Conservation (phyloP, 2,113 vertebrate species). For the Crocuta crocuta region DNA sequence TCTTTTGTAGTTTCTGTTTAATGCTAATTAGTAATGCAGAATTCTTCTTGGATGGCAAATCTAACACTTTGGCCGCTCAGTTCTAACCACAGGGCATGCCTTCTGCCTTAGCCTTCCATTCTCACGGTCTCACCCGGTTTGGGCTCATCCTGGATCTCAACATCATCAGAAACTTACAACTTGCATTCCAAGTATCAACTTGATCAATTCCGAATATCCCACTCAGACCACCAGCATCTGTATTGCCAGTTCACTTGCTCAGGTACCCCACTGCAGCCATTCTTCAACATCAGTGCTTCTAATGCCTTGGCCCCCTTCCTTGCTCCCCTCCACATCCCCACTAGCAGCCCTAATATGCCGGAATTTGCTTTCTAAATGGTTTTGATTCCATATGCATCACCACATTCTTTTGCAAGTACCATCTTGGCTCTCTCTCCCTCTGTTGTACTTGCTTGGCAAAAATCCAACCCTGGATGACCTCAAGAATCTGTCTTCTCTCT, state of each 20-base stretch:
- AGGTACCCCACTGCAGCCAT: neutral
- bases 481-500: conserved; percentile 11
- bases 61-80: neutral
- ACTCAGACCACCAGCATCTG: neutral
- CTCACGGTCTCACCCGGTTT: neutral
- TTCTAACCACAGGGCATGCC: neutral
- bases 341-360: neutral
- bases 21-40: neutral
- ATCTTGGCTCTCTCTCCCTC: neutral
- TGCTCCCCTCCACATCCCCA: neutral
- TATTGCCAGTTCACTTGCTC: neutral
- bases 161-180: neutral
- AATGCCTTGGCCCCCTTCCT: neutral
- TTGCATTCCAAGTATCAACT: neutral
- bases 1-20: neutral
- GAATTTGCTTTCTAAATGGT: neutral
- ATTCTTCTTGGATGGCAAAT: neutral
- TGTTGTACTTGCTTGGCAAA: conserved; percentile 1
- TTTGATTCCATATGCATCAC: neutral
- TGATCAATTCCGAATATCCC: neutral
- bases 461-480: neutral
- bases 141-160: neutral
- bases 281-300: neutral
- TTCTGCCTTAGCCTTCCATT: neutral
- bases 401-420: neutral